Percentiles rank a stretch among this genome's conserved stretches.
phyloP scores from a whole-genome alignment of 1,140 invertebrate species.

The Cydia pomonella region DNA sequence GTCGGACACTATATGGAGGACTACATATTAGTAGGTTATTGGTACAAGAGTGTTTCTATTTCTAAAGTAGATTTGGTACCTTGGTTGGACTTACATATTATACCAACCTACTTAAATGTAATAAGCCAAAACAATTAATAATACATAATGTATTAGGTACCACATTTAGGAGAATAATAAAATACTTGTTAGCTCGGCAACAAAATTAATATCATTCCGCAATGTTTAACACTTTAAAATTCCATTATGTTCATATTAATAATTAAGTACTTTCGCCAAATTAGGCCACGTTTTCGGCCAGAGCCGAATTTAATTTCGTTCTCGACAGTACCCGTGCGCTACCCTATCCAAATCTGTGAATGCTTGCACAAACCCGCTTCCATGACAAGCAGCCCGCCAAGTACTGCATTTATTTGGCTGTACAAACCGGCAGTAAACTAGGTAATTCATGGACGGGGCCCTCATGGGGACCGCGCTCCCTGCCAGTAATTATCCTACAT shows the following conservation, averaged over 20 bases:
- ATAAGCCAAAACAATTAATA: neutral
- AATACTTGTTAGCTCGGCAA: neutral
- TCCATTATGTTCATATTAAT: neutral
- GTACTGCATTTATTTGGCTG: slow-evolving; percentile 65
- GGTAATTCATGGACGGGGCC: slow-evolving; percentile 62
- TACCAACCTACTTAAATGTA: neutral
- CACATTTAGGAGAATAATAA: neutral
- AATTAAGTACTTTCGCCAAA: slow-evolving; percentile 14
- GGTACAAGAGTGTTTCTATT: neutral
- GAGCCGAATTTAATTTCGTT: slow-evolving; percentile 26
- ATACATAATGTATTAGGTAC: neutral
- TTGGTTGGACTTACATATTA: neutral
- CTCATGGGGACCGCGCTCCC: slow-evolving; percentile 66
- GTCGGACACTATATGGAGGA: no score
- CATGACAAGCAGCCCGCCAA: slow-evolving; percentile 77
- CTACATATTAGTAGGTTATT: no score
- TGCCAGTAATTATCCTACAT: slow-evolving; percentile 77
- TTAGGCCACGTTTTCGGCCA: slow-evolving; percentile 11
- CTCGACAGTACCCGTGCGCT: slow-evolving; percentile 60
- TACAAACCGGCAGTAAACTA: slow-evolving; percentile 43
- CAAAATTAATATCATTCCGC: slow-evolving; percentile 6
- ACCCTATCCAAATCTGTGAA: slow-evolving; percentile 80
- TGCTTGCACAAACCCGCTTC: slow-evolving; percentile 80
- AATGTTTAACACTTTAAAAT: slow-evolving; percentile 10
- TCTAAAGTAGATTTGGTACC: neutral